Evolutionary conservation across 2,113 vertebrate species (phyloP), one percentile per base, ranked within the genome.

Genomic region (Dascyllus trimaculatus): DNA sequence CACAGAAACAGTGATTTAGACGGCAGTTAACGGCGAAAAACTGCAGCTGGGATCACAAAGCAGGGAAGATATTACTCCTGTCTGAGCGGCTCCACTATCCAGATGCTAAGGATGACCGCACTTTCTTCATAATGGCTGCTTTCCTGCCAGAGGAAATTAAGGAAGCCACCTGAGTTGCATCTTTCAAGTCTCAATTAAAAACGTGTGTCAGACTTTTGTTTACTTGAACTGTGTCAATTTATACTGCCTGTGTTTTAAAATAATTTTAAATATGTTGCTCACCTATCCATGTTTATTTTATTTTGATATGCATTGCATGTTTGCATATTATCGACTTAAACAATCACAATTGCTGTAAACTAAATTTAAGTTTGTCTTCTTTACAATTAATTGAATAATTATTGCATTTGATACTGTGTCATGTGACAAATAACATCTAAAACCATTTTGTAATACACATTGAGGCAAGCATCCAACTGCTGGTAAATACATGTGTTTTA

Each of bases 71-170:
- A 35, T 40, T 40, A 45, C 8, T 57, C 15, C 45, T 43, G 38
- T 76, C 18, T 14, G 56, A 5, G 38, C 45, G 43, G 68, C 68
- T 72, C 51, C 19, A 68, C 40, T 40, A 57, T 61, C n/a, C 29
- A 64, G 24, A 54, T 29, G 26, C 22, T 10, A 24, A 43, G 40
- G 24, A 75, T 14, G 25, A 18, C 40, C 25, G 19, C 11, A 5
- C 6, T 56, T 53, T 72, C 35, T 54, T 45, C 43, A 53, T 57
- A 51, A 73, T 26, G 22, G 35, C 22, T 73, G 24, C 56, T 81
- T 66, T 75, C 13, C 65, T 49, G 48, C 57, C 21, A 32, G 53
- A 79, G 54, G 68, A 85, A 78, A 81, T 77, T 24, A 80, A 67
- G n/a, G 14, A 76, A 72, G 19, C 21, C 52, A 54, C 35, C 59